Conservation (phyloP, 2,797 vertebrate genomes). For the Tenualosa ilisha region DNA sequence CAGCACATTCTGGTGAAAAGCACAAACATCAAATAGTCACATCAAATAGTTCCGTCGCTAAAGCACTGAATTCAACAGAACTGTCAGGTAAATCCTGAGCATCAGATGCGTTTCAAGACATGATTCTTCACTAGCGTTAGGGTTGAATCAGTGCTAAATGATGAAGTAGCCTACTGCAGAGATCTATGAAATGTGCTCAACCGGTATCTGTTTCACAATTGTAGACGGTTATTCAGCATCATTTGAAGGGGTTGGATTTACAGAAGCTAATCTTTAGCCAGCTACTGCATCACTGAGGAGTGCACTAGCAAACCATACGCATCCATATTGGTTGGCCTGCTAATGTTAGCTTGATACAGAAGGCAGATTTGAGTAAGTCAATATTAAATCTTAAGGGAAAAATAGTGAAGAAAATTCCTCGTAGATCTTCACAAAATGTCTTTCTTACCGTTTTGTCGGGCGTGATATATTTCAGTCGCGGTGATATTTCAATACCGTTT, state of each 20-base stretch:
- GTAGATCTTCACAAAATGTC: conserved; percentile 18
- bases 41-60: not conserved
- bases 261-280: conserved; percentile 63
- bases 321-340: conserved; percentile 75
- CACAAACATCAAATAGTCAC: not conserved
- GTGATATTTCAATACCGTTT: conserved; percentile 54
- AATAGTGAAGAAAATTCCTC: not conserved
- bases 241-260: not conserved
- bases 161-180: not conserved
- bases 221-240: not conserved
- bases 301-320: conserved; percentile 53
- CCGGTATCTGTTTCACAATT: not conserved
- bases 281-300: conserved; percentile 49
- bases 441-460: conserved; percentile 68
- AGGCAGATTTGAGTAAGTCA: conserved; percentile 55
- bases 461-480: conserved; percentile 52
- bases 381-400: conserved; percentile 54
- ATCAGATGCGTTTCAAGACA: conserved; percentile 3
- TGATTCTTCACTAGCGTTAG: not conserved
- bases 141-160: not conserved
- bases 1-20: not conserved
- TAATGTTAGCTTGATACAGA: conserved; percentile 44
- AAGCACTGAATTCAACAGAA: not conserved
- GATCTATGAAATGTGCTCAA: not conserved
- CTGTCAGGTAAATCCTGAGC: not conserved